Percentiles rank a stretch among this genome's conserved stretches.
These are phyloP conservation scores for Cephalopterus ornatus DNA, from an alignment of 2,113 vertebrate genomes.

Conservation along the genomic window DNA sequence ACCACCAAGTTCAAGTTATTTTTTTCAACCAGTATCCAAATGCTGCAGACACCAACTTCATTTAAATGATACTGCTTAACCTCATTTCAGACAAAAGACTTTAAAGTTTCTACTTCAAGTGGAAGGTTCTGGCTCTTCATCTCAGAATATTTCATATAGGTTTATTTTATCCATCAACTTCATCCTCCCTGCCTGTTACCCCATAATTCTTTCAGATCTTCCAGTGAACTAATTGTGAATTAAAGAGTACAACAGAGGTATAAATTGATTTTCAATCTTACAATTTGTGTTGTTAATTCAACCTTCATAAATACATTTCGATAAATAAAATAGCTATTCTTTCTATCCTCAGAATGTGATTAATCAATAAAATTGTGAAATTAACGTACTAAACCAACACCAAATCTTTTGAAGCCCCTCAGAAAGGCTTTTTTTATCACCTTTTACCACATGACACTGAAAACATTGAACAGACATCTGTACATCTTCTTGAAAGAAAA, in stretches of 20 bases:
- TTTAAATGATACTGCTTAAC: background rate
- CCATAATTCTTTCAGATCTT: background rate
- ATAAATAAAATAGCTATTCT: background rate
- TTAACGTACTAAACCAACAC: background rate
- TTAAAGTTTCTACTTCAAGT: background rate
- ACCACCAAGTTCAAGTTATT: background rate
- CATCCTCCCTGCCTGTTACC: background rate
- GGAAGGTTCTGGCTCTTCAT: background rate
- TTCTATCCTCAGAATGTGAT: background rate
- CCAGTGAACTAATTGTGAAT: background rate
- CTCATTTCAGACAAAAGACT: background rate
- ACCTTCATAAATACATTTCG: background rate
- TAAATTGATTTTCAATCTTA: background rate
- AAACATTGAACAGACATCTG: background rate
- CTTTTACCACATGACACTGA: background rate
- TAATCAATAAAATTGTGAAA: background rate
- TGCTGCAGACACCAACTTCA: background rate
- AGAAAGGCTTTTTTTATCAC: background rate
- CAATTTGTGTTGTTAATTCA: background rate
- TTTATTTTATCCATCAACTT: background rate
- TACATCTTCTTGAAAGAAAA: background rate
- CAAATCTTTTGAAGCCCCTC: background rate
- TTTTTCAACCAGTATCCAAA: background rate
- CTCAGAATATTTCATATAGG: background rate
- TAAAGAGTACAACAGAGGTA: background rate